Base-by-base conservation (phyloP, 2,797 vertebrate genomes). In the Myripristis murdjan region DNA sequence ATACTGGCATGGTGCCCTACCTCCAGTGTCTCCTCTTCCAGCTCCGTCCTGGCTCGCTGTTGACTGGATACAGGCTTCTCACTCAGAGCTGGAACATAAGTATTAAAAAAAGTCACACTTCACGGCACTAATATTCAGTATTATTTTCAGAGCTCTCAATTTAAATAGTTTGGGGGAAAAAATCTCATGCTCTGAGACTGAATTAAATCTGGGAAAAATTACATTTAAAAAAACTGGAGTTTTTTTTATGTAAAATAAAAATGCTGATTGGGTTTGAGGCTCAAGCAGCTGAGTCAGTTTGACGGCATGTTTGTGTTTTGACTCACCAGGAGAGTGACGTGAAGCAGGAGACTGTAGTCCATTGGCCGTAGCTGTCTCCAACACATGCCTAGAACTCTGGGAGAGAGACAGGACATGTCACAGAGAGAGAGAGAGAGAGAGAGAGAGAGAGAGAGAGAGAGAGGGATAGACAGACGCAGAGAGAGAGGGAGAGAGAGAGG, bases 51-150 rank as follows among this genome's bases (percentile, higher is more conserved):
- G 1, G 28, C 58, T 68, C 77, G 75, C 16, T 74, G 87, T 57
- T 67, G 87, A 64, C 65, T 73, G 55, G 79, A 73, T 5, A 16
- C 67, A 63, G 83, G 90, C 52, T 23, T 79, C 53, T 84, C 89
- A 64, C 88, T 92, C 33, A 16, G 67, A 74, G 72, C 92, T 93
- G 77, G n/a, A n/a, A n/a, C n/a, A n/a, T n/a, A n/a, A n/a, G n/a
- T n/a, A n/a, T 24, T 24, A 24, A 24, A n/a, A n/a, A 24, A n/a
- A n/a, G n/a, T n/a, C n/a, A n/a, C n/a, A n/a, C n/a, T n/a, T n/a
- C n/a, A n/a, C n/a, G 23, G 33, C 31, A 28, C 12, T 18, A 60
- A 18, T 20, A 20, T 28, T 59, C n/a, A 46, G 11, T 24, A 24
- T 24, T 24, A 24, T n/a, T n/a, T n/a, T 71, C 20, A 23, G 11